Conservation (phyloP, 2,113 vertebrate species). For the Anser brachyrhynchus region DNA sequence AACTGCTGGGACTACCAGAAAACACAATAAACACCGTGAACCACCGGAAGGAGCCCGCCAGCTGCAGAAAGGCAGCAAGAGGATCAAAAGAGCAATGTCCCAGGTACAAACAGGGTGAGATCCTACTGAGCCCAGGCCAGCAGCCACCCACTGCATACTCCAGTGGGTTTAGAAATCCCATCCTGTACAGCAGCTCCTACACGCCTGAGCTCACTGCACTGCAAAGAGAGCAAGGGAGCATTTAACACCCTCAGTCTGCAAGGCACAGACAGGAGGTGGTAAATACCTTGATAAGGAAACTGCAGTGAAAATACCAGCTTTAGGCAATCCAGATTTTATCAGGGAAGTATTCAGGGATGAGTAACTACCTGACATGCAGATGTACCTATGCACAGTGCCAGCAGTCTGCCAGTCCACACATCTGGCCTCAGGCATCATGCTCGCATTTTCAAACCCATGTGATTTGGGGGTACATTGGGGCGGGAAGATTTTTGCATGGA, state of each 20-base stretch:
- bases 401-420: slow-evolving; percentile 39
- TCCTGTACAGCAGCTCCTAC: neutral
- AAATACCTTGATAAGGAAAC: slow-evolving; percentile 70
- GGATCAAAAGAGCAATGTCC: neutral
- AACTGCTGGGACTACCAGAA: neutral
- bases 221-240: neutral
- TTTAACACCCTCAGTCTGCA: slow-evolving; percentile 32
- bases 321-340: slow-evolving; percentile 70
- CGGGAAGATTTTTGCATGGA: neutral
- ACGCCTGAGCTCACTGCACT: neutral
- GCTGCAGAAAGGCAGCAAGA: neutral
- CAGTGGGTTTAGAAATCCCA: neutral
- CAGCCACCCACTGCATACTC: neutral
- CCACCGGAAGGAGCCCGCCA: neutral
- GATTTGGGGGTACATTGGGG: neutral
- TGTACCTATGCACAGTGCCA: slow-evolving; percentile 48
- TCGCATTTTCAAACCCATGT: neutral
- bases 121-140: neutral
- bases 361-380: slow-evolving; percentile 61
- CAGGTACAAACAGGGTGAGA: slow-evolving; percentile 15
- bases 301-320: slow-evolving; percentile 65
- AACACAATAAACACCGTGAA: neutral
- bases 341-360: slow-evolving; percentile 61
- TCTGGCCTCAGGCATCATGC: neutral
- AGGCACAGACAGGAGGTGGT: slow-evolving; percentile 55